Evolutionary conservation across 53 echinoderm and acorn worm species (phyloP).

Genomic region (Astropecten irregularis): DNA sequence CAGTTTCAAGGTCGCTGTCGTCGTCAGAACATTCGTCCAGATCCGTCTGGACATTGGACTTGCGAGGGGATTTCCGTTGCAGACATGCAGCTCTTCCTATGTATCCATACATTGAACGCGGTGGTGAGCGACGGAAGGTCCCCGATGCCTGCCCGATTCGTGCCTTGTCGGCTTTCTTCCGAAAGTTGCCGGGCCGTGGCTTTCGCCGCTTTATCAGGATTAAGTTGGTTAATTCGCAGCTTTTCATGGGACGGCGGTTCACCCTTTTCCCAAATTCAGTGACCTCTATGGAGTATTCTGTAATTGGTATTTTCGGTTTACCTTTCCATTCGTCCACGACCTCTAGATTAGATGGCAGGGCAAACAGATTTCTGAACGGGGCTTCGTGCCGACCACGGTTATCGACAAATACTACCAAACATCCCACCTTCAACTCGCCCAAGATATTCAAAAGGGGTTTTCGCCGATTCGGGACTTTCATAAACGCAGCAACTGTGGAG

Average conservation of each 20-base stretch:
- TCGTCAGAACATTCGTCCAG: too few relatives aligned
- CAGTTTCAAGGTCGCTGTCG: neutral
- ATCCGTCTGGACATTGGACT: too few relatives aligned
- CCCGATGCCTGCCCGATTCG: neutral
- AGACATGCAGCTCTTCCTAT: too few relatives aligned
- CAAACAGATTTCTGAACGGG: neutral
- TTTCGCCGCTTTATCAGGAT: neutral
- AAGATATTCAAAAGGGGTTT: neutral
- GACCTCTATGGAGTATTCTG: neutral
- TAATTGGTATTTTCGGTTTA: neutral
- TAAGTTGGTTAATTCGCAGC: neutral
- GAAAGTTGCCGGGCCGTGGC: neutral
- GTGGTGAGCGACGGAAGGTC: neutral
- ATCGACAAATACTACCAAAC: neutral
- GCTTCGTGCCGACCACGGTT: neutral
- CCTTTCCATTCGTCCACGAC: constrained; percentile 5
- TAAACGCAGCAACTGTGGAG: neutral
- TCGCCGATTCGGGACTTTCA: neutral
- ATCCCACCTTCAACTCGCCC: neutral
- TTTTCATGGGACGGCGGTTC: neutral
- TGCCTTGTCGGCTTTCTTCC: too few relatives aligned
- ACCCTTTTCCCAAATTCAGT: neutral
- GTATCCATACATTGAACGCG: too few relatives aligned
- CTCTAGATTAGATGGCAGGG: neutral
- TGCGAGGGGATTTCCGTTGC: too few relatives aligned